Evolutionary conservation across 2,797 vertebrate genomes (phyloP).

Genomic region (Girardinus metallicus): DNA sequence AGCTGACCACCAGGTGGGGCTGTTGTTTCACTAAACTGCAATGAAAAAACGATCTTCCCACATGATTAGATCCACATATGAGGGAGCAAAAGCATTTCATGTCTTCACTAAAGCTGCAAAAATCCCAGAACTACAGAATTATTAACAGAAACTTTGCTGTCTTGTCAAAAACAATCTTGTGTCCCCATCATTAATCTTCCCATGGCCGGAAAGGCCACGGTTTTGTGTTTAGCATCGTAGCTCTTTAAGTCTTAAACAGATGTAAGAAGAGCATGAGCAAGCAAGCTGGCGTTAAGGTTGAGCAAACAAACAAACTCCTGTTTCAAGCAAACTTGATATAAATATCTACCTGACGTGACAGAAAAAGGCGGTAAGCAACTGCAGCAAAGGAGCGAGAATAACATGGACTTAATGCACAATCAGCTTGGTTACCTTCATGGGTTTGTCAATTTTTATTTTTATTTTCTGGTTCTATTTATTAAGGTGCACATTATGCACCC

Average conservation of each 20-base stretch:
- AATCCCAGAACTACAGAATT: conserved; percentile 12
- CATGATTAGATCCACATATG: conserved; percentile 18
- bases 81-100: conserved; percentile 9
- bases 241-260: background rate
- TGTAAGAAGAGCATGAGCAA: background rate
- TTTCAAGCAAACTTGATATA: background rate
- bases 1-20: conserved; percentile 50
- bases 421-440: background rate
- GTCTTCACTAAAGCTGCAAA: conserved; percentile 1
- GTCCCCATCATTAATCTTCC: background rate
- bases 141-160: background rate
- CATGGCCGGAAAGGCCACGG: background rate
- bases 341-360: background rate
- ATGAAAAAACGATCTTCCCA: background rate
- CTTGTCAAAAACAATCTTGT: background rate
- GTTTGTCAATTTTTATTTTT: background rate
- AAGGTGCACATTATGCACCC: background rate
- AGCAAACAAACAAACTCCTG: background rate
- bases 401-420: background rate
- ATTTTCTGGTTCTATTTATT: background rate
- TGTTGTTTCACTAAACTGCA: conserved; percentile 44
- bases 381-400: background rate
- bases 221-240: background rate
- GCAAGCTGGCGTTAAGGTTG: background rate
- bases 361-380: too few relatives aligned